phyloP scores from a whole-genome alignment of 2,888 invertebrate genomes.

The Drosophila niveifrons region DNA sequence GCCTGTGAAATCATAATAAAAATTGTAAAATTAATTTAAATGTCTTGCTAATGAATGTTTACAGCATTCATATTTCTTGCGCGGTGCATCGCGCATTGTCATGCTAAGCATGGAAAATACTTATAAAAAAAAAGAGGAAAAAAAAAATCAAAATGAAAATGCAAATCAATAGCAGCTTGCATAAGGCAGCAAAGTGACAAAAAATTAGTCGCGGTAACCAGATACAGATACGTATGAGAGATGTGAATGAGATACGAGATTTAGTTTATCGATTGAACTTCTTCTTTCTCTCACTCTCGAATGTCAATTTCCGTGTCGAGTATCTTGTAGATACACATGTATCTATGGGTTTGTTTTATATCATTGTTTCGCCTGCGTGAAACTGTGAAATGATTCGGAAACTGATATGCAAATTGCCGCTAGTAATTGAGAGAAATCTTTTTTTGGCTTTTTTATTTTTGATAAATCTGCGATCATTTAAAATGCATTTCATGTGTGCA shows the following conservation, averaged over 20 bases:
- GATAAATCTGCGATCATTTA: conserved; percentile 49
- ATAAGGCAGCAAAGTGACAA: conserved; percentile 64
- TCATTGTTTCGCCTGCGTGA: conserved; percentile 49
- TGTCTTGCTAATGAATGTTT: conserved; percentile 73
- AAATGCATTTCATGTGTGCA: conserved; percentile 32
- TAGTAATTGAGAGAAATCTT: conserved; percentile 55
- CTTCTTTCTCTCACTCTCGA: conserved; percentile 29
- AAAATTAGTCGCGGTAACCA: conserved; percentile 64
- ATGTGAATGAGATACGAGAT: conserved; percentile 44
- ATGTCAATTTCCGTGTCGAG: conserved; percentile 64
- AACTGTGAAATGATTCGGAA: conserved; percentile 67
- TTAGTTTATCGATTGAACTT: conserved; percentile 20
- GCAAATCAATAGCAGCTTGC: conserved; percentile 47
- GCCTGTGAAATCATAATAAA: conserved; percentile 36
- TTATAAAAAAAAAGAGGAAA: too few species aligned
- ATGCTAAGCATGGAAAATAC: conserved; percentile 60
- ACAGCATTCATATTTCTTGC: conserved; percentile 61
- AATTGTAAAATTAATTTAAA: conserved; percentile 78
- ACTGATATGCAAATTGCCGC: conserved; percentile 69
- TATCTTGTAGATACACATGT: conserved; percentile 9
- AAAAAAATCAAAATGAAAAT: conserved; percentile 50
- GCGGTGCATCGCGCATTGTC: conserved; percentile 45
- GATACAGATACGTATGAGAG: conserved; percentile 27
- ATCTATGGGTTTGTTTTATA: conserved; percentile 31
- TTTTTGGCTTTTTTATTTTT: conserved; percentile 15